Base-by-base conservation (phyloP, 23 tunicate species). In the Halocynthia roretzi region DNA sequence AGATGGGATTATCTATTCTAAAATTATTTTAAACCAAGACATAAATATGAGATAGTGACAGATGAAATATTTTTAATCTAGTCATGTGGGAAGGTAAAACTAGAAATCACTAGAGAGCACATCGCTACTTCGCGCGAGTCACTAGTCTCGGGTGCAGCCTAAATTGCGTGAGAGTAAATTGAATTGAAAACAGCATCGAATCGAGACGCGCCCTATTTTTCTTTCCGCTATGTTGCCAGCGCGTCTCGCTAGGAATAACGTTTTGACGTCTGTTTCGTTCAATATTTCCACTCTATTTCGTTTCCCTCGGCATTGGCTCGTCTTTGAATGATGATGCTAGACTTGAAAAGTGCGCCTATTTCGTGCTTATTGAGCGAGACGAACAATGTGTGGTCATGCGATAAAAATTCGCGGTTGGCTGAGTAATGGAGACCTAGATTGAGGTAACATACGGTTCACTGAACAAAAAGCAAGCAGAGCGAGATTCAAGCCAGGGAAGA, bases 391-490 rank as follows among this genome's bases (percentile, higher is more conserved):
- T 74, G 56, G 68, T 74, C 78, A 74, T 50, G 78, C 78, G 78
- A 74, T 52, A 21, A 74, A 74, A 74, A 74, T 74, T 74, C 78
- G 78, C 78, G 78, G 78, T 74, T 74, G 78, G 56, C 18, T 74
- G 78, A 50, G 23, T 74, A 54, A 22, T 74, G 31, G 8, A 18
- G 56, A 53, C n/a, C 49, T 17, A 71, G 10, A 10, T 8, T 31
- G 7, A 56, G 14, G 56, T 54, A 50, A 21, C 64, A 74, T 65
- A 65, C 78, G 90, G 64, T 85, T 80, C 83, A 85, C 56, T 85
- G 90, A 56, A 67, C 90, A 85, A 80, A 70, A 31, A 85, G 56
- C 66, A 80, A 73, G 60, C 68, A 71, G 68, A 79, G 78, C 90
- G 83, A 85, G 74, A 55, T 81, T 10, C 31, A 31, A 31, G 44